Conservation (phyloP, 2,888 invertebrate genomes). For the Lamellibrachia satsuma region DNA sequence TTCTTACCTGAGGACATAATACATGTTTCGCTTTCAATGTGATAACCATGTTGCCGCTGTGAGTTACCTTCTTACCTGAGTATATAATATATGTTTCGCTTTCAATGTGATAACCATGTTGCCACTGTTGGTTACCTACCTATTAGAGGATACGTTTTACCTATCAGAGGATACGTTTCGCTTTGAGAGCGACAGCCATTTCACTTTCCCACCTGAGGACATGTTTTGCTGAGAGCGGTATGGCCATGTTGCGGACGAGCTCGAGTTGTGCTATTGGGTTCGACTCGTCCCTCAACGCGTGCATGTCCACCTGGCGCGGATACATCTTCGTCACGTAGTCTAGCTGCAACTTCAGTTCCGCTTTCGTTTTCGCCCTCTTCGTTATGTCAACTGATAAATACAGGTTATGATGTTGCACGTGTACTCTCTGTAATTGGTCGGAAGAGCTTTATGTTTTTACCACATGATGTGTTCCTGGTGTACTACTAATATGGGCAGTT, state of each 20-base stretch:
- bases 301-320: not conserved
- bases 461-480: not conserved
- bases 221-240: not conserved
- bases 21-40: no score
- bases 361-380: not conserved
- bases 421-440: no score
- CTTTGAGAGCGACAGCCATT: not conserved
- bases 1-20: no score
- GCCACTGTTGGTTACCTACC: no score
- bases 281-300: not conserved
- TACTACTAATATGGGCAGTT: no score
- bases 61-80: no score
- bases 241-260: not conserved
- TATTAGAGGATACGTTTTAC: no score
- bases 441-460: not conserved
- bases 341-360: not conserved
- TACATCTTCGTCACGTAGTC: not conserved
- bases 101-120: no score
- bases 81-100: no score
- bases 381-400: not conserved
- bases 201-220: not conserved
- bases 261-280: not conserved
- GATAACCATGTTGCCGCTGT: no score
- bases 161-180: no score
- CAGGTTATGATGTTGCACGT: not conserved